These are phyloP conservation scores for Miichthys miiuy DNA, from an alignment of 2,797 vertebrate species.

Conservation along the genomic window DNA sequence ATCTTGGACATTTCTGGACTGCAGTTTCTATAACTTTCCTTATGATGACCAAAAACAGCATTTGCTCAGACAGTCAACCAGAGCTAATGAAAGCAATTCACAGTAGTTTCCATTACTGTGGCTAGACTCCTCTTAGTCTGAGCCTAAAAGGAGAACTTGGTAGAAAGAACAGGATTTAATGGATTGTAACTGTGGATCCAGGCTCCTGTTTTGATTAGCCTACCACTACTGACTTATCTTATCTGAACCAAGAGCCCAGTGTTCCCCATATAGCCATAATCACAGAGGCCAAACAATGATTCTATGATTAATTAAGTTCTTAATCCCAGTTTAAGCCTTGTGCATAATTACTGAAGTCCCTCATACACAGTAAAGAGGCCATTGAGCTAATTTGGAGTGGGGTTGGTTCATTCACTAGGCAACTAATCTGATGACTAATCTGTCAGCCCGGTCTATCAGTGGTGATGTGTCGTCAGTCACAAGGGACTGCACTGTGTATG, in stretches of 20 bases:
- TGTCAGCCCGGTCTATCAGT: conserved; percentile 16
- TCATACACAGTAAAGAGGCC: conserved; percentile 42
- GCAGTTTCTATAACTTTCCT: not conserved
- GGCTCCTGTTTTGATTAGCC: not conserved
- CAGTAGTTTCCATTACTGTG: not conserved
- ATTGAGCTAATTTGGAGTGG: conserved; percentile 44
- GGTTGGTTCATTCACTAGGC: conserved; percentile 44
- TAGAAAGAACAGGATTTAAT: not conserved
- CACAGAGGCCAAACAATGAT: conserved; percentile 31
- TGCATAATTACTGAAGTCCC: conserved; percentile 51
- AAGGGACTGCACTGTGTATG: conserved; percentile 8
- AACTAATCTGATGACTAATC: conserved; percentile 62
- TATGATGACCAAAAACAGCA: not conserved
- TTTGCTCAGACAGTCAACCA: too few relatives aligned
- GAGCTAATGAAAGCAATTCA: not conserved
- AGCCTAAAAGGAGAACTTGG: not conserved
- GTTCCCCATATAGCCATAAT: conserved; percentile 36
- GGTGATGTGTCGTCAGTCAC: conserved; percentile 32
- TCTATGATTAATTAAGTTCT: conserved; percentile 50
- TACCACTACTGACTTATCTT: conserved; percentile 7
- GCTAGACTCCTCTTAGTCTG: not conserved
- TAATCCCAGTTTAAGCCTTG: conserved; percentile 54
- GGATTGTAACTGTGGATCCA: not conserved
- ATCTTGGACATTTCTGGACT: not conserved
- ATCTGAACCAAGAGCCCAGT: conserved; percentile 6